These are phyloP conservation scores for Paelopatides confundens DNA, from an alignment of 53 echinoderm and acorn worm species.

Conservation along the genomic window DNA sequence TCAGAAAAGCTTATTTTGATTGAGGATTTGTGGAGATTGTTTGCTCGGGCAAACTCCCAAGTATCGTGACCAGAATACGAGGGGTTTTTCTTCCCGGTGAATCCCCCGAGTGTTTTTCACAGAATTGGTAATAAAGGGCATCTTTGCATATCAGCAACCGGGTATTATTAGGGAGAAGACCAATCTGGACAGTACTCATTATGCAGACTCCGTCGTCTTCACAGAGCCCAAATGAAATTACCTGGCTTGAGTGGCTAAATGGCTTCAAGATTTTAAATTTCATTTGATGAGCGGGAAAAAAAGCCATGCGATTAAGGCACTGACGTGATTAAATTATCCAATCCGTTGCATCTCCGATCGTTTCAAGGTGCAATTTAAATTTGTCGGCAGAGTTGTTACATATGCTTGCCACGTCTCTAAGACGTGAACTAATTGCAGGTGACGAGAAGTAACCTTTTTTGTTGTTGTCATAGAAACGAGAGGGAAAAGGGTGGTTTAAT, in stretches of 20 bases:
- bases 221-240: slow-evolving; percentile 28
- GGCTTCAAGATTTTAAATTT: slow-evolving; percentile 11
- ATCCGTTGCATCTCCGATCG: background rate
- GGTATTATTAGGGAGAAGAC: background rate
- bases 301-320: background rate
- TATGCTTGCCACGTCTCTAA: background rate
- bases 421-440: background rate
- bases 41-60: background rate
- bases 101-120: background rate
- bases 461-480: too few species aligned
- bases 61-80: background rate
- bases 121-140: slow-evolving; percentile 27
- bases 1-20: background rate
- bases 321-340: background rate
- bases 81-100: background rate
- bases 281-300: background rate
- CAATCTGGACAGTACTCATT: background rate
- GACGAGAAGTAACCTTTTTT: background rate
- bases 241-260: slow-evolving; percentile 29
- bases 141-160: slow-evolving; percentile 13
- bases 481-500: too few species aligned
- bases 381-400: background rate
- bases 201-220: background rate
- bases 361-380: background rate
- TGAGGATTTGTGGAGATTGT: slow-evolving; percentile 2